phyloP scores from a whole-genome alignment of 1,140 invertebrate genomes.

The Polypedilum vanderplanki region DNA sequence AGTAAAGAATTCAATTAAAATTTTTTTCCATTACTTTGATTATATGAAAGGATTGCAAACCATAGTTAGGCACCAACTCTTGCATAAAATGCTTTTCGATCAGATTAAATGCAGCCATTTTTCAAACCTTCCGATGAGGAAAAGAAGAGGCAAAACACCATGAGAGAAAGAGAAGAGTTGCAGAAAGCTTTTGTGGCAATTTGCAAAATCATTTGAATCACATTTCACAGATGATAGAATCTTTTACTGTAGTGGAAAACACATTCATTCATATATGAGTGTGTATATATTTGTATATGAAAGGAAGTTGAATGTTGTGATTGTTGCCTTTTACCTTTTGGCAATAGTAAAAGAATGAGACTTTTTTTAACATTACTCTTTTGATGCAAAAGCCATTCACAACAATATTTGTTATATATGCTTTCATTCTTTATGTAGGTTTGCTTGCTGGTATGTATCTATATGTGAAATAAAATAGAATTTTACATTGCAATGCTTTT shows the following conservation, averaged over 20 bases:
- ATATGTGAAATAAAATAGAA: neutral
- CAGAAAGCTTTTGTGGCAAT: neutral
- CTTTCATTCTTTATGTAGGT: neutral
- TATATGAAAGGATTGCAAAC: too few species aligned
- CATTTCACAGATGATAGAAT: neutral
- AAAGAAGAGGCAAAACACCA: too few species aligned
- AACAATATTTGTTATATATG: neutral
- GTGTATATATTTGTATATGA: neutral
- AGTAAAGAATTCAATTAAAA: too few species aligned
- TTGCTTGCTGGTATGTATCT: neutral
- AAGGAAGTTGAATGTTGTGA: neutral
- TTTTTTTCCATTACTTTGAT: too few species aligned
- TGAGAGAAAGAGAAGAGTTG: too few species aligned
- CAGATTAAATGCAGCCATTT: too few species aligned
- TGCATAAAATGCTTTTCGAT: too few species aligned
- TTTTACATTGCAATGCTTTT: neutral
- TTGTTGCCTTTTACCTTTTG: neutral
- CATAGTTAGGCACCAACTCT: too few species aligned
- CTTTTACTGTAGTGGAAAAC: neutral
- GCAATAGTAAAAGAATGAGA: neutral
- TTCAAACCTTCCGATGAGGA: too few species aligned
- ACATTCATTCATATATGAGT: conserved; percentile 1
- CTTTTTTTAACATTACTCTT: neutral
- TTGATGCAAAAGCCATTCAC: neutral
- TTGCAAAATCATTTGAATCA: neutral